Evolutionary conservation across 2,113 vertebrate genomes (phyloP).

Genomic region (Otis tarda): DNA sequence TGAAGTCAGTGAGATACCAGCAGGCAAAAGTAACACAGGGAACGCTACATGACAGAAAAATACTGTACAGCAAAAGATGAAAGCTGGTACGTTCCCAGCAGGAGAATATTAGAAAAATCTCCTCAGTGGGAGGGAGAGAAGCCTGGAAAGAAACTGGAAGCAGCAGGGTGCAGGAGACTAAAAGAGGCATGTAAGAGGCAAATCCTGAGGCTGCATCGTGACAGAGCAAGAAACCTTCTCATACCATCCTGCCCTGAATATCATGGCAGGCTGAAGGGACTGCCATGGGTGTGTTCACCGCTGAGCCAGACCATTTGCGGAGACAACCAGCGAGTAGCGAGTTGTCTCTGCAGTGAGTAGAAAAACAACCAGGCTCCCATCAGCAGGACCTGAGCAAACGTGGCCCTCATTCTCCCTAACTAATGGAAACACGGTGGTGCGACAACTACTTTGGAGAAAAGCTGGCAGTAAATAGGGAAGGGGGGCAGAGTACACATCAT

Average conservation of each 20-base stretch:
- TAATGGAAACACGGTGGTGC: neutral
- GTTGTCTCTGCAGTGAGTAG: accelerated
- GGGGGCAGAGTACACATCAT: neutral
- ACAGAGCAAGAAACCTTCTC: neutral
- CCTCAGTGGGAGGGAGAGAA: neutral
- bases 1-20: neutral
- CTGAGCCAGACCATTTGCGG: accelerated
- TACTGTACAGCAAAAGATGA: neutral
- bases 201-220: neutral
- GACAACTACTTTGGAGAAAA: neutral
- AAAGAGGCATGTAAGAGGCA: neutral
- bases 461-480: neutral
- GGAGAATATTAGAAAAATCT: neutral
- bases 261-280: neutral
- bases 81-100: neutral
- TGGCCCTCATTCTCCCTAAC: neutral
- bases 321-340: no score
- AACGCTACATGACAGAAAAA: neutral
- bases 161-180: neutral
- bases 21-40: neutral
- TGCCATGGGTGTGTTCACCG: no score
- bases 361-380: neutral
- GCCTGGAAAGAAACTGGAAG: neutral
- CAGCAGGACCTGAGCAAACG: neutral
- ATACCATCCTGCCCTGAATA: neutral